A percentile compares a stretch with the other conserved stretches of the same genome.
Evolutionary conservation across 2,113 vertebrate species (phyloP).

Genomic region (Trichechus manatus): DNA sequence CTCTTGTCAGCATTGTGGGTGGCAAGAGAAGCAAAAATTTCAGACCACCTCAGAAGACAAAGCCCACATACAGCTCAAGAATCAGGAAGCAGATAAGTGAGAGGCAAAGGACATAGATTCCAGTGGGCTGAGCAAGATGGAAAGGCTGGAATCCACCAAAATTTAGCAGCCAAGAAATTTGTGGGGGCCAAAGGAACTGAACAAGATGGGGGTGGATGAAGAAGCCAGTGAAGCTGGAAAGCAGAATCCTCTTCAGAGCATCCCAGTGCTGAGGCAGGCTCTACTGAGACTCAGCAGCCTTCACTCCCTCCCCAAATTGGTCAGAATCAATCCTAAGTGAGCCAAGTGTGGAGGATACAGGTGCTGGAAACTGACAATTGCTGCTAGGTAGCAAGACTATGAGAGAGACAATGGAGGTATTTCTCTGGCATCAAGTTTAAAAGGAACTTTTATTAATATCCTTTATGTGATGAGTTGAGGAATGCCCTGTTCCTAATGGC

Average conservation of each 20-base stretch:
- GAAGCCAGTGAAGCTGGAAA: background rate
- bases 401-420: background rate
- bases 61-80: background rate
- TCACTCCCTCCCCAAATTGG: background rate
- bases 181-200: background rate
- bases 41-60: background rate
- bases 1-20: background rate
- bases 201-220: background rate
- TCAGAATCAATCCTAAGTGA: background rate
- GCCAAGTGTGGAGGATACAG: background rate
- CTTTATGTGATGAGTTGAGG: background rate
- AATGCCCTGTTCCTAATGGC: background rate
- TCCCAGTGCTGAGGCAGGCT: background rate
- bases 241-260: background rate
- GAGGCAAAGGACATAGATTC: conserved; percentile 31
- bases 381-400: background rate
- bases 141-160: background rate
- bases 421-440: background rate
- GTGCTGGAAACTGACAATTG: background rate
- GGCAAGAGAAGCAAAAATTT: background rate
- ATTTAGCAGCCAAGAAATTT: background rate
- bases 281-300: background rate
- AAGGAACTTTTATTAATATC: background rate
- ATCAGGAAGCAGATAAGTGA: background rate
- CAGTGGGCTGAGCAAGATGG: background rate